Percentiles rank a stretch among this genome's conserved stretches.
phyloP scores from a whole-genome alignment of 2,113 vertebrate genomes.

The Hyaena hyaena region DNA sequence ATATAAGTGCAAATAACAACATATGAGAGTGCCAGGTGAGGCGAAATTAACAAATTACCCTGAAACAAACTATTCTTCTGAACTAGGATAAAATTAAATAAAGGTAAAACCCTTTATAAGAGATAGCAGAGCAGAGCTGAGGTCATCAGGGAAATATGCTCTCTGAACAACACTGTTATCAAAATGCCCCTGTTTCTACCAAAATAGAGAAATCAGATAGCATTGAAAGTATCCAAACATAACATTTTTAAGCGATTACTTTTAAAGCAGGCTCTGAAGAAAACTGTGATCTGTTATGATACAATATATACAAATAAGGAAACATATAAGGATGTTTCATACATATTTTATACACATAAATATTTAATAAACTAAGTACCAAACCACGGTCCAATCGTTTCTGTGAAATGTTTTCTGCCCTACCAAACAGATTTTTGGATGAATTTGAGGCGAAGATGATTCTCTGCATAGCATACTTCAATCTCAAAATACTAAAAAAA shows the following conservation, averaged over 20 bases:
- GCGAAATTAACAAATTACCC: conserved; percentile 32
- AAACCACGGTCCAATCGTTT: background rate
- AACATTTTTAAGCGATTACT: conserved; percentile 3
- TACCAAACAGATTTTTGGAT: background rate
- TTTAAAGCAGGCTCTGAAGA: conserved; percentile 9
- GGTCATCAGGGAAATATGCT: background rate
- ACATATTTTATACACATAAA: background rate
- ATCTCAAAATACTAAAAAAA: background rate
- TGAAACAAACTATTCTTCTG: background rate
- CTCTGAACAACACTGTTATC: background rate
- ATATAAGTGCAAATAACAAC: conserved; percentile 13
- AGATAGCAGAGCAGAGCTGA: background rate
- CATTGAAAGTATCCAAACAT: background rate
- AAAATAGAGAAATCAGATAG: background rate
- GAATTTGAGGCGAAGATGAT: background rate
- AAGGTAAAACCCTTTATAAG: background rate
- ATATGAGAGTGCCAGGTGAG: background rate
- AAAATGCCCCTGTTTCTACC: background rate
- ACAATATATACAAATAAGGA: background rate
- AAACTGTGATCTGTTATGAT: background rate
- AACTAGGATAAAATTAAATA: background rate
- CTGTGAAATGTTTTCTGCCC: background rate
- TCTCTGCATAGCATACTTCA: background rate
- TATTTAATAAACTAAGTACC: conserved; percentile 12
- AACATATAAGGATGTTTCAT: background rate